Evolutionary conservation across 30 jellyfish, hydroid and myxozoan species (phyloP).

Genomic region (Catostylus mosaicus): DNA sequence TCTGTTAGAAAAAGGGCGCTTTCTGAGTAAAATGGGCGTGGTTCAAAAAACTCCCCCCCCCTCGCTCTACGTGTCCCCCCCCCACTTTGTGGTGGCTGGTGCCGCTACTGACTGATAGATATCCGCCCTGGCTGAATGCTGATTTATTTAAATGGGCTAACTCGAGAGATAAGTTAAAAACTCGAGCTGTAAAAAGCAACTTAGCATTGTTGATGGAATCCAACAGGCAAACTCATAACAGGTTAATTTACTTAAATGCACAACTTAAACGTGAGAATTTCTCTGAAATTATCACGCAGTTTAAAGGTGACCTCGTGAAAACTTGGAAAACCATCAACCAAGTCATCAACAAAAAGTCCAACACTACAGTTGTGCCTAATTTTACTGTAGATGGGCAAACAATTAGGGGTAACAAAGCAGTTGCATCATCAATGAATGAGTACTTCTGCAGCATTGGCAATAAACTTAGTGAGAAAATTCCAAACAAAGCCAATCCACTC

Average conservation of each 20-base stretch:
- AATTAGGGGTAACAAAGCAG: constrained; percentile 15
- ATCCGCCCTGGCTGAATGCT: constrained; percentile 35
- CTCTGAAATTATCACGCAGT: constrained; percentile 23
- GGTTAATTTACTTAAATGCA: constrained; percentile 6
- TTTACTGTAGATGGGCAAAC: constrained; percentile 15
- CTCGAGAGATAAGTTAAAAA: constrained; percentile 22
- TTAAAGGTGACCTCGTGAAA: background rate
- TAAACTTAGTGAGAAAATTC: too few relatives aligned
- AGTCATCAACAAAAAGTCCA: background rate
- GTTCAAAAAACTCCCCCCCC: too few relatives aligned
- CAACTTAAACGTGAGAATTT: constrained; percentile 34
- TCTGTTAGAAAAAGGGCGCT: too few relatives aligned
- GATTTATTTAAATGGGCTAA: constrained; percentile 13
- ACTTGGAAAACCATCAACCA: constrained; percentile 4
- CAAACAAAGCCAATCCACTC: background rate
- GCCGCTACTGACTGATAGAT: too few relatives aligned
- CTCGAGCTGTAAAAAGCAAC: constrained; percentile 26
- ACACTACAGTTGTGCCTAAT: constrained; percentile 17
- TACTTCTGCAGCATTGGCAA: too few relatives aligned
- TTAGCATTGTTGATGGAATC: constrained; percentile 15
- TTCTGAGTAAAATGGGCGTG: too few relatives aligned
- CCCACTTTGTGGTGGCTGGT: too few relatives aligned
- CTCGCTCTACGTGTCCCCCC: too few relatives aligned
- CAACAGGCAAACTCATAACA: constrained; percentile 29
- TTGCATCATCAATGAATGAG: constrained; percentile 16